Evolutionary conservation across 2,888 invertebrate species (phyloP).

Genomic region (Steinernema scapterisci): DNA sequence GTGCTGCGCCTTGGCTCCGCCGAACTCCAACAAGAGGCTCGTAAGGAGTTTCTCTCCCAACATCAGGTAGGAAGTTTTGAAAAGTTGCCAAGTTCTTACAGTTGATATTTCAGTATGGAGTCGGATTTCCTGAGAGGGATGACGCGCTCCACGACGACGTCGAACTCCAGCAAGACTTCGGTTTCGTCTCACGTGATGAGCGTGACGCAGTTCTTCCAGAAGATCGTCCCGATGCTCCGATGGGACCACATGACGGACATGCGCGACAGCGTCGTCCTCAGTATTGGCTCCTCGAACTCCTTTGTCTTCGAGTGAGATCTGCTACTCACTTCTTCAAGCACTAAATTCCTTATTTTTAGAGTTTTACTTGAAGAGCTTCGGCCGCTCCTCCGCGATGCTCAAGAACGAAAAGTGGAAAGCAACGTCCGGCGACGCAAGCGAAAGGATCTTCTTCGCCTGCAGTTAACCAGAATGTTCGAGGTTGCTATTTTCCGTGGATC

Average conservation of each 20-base stretch:
- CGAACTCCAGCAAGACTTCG: constrained; percentile 34
- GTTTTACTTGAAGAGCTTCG: constrained; percentile 88
- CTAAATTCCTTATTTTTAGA: constrained; percentile 34
- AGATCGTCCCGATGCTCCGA: constrained; percentile 84
- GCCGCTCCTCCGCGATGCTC: constrained; percentile 85
- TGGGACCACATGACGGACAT: constrained; percentile 88
- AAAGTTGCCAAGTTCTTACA: too few relatives aligned
- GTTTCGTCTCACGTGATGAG: constrained; percentile 75
- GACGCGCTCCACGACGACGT: constrained; percentile 40
- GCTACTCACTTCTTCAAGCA: too few relatives aligned
- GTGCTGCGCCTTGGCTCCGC: constrained; percentile 93
- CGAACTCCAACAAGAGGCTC: constrained; percentile 71
- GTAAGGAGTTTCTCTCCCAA: constrained; percentile 86
- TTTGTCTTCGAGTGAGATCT: constrained; percentile 87
- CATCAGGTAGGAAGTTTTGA: constrained; percentile 41
- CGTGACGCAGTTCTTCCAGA: constrained; percentile 85
- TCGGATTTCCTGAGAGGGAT: constrained; percentile 40
- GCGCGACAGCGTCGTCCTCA: constrained; percentile 88
- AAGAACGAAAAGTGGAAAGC: constrained; percentile 86
- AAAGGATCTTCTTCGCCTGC: constrained; percentile 87
- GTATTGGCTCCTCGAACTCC: constrained; percentile 91
- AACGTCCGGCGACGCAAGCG: constrained; percentile 88
- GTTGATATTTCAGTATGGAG: constrained; percentile 30
- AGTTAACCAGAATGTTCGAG: constrained; percentile 87
- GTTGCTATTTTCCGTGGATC: constrained; percentile 70